Conservation (phyloP, 2,888 invertebrate species). For the Rhimphoctona megacephalus region DNA sequence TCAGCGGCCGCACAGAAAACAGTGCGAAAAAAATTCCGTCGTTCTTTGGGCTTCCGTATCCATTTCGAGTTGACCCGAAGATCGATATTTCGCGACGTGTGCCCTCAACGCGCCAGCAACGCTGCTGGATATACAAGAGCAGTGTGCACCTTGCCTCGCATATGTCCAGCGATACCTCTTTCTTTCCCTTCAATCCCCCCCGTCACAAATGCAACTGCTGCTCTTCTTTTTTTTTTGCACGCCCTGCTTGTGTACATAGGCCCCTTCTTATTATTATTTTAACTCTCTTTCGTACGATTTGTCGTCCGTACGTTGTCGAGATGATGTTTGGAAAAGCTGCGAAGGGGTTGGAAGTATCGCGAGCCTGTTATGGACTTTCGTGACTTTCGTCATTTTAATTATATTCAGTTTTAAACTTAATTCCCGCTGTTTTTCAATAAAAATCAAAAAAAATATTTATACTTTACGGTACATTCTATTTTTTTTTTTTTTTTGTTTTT, state of each 20-base stretch:
- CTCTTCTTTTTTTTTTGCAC: background rate
- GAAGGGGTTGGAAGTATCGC: no score
- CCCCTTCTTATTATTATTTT: background rate
- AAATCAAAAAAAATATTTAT: no score
- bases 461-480: no score
- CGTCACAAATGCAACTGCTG: constrained; percentile 7
- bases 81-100: constrained; percentile 80
- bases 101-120: background rate
- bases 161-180: constrained; percentile 28
- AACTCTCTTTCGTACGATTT: background rate
- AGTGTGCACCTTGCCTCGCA: constrained; percentile 57
- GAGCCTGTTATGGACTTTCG: no score
- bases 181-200: background rate
- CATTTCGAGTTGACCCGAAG: constrained; percentile 82
- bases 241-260: background rate
- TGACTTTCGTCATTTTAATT: no score
- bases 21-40: constrained; percentile 82
- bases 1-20: constrained; percentile 52
- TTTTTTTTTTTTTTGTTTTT: no score
- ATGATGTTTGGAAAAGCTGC: background rate
- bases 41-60: constrained; percentile 83
- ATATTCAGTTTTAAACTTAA: no score
- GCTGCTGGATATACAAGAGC: constrained; percentile 43
- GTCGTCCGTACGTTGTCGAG: background rate
- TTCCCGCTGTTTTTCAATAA: no score